These are phyloP conservation scores for Ispidina picta DNA, from an alignment of 2,797 vertebrate genomes.

Conservation along the genomic window DNA sequence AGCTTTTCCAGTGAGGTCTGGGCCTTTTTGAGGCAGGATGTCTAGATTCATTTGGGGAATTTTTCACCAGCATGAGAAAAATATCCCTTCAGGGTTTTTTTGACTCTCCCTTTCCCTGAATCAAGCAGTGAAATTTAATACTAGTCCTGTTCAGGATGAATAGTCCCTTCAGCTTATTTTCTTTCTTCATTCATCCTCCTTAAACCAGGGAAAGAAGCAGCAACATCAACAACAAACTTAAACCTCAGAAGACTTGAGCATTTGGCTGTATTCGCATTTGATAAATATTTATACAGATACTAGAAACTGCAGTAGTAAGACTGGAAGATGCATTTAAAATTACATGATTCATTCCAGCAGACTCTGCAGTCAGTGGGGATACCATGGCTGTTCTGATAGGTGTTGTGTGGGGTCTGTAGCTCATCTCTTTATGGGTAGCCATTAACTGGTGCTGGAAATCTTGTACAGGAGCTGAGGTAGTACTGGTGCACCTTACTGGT, in stretches of 20 bases:
- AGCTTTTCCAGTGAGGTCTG: not conserved
- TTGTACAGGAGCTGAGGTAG: not conserved
- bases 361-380: not conserved
- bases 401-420: not conserved
- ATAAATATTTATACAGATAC: not conserved
- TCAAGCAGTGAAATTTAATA: not conserved
- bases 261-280: not conserved
- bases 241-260: not conserved
- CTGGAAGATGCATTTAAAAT: not conserved
- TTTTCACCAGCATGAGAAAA: not conserved
- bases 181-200: not conserved
- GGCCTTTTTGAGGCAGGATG: not conserved
- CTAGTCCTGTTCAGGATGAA: not conserved
- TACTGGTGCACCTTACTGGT: not conserved
- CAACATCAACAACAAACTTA: not conserved
- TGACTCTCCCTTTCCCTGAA: not conserved
- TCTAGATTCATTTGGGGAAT: not conserved
- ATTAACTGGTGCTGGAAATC: not conserved
- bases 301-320: not conserved
- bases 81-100: rapidly evolving
- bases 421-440: not conserved
- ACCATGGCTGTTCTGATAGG: not conserved
- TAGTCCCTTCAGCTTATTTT: not conserved
- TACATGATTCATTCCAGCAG: not conserved
- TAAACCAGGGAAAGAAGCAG: not conserved